These are phyloP conservation scores for Syrista parreyssii DNA, from an alignment of 2,888 invertebrate species.

Conservation along the genomic window DNA sequence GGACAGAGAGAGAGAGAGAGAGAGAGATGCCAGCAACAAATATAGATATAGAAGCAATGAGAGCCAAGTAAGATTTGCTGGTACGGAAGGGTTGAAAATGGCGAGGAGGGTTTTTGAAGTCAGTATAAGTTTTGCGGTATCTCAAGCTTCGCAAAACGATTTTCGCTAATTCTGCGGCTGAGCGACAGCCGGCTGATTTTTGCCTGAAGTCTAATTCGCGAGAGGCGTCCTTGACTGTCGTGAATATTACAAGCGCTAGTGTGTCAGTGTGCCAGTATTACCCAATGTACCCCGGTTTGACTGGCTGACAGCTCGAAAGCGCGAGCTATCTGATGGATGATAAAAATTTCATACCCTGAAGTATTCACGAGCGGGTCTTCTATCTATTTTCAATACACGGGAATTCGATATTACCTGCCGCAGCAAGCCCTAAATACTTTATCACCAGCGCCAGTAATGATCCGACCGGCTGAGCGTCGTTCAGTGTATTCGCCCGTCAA, in stretches of 20 bases:
- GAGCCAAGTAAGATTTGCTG: neutral
- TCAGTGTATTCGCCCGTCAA: neutral
- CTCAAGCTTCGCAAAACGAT: neutral
- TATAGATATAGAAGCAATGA: neutral
- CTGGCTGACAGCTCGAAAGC: conserved; percentile 19
- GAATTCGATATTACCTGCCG: conserved; percentile 30
- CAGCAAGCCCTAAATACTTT: conserved; percentile 40
- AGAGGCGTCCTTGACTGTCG: conserved; percentile 37
- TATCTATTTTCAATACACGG: conserved; percentile 42
- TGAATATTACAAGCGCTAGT: conserved; percentile 47
- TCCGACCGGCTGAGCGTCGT: conserved; percentile 14
- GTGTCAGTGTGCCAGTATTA: conserved; percentile 49
- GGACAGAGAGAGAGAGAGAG: too few species aligned
- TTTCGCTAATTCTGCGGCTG: conserved; percentile 1
- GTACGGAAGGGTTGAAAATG: neutral
- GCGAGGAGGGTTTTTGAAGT: neutral
- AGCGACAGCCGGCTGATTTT: conserved; percentile 42
- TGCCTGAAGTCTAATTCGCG: conserved; percentile 36
- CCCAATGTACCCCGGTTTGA: neutral
- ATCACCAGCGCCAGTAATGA: conserved; percentile 31
- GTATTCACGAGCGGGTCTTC: conserved; percentile 29
- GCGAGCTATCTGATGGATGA: conserved; percentile 31
- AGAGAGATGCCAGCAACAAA: neutral
- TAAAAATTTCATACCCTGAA: conserved; percentile 36
- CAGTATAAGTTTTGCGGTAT: neutral